Conservation (phyloP, 2,797 vertebrate species). For the Todus mexicanus region DNA sequence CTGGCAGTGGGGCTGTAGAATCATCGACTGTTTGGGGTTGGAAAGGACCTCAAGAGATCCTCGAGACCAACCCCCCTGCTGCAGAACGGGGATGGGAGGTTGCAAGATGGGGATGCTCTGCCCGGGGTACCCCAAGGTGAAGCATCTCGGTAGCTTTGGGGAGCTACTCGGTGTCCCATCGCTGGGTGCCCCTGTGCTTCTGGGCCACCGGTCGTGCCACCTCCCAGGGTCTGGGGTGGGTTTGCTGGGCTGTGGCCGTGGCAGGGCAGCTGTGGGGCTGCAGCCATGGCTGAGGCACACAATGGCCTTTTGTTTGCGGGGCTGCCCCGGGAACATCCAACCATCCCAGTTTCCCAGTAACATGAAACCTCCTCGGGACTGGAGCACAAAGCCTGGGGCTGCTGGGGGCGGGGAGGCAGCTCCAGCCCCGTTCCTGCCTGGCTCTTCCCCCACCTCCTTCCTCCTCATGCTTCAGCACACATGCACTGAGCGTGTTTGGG, state of each 20-base stretch:
- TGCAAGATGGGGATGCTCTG: neutral
- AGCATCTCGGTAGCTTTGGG: neutral
- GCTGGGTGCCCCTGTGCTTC: neutral
- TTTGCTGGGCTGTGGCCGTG: neutral
- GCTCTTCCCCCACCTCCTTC: no score
- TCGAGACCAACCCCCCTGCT: no score
- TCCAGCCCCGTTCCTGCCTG: neutral
- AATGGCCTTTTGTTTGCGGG: slow-evolving; percentile 57
- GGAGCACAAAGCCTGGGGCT: slow-evolving; percentile 24
- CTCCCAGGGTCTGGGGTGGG: neutral
- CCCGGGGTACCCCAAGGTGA: fast-evolving
- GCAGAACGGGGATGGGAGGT: no score
- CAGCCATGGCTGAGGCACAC: neutral
- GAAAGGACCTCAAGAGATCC: no score
- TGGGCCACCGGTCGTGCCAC: neutral
- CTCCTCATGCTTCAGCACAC: fast-evolving
- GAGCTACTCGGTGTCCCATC: fast-evolving
- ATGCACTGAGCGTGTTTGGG: neutral
- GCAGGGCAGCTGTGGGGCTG: neutral
- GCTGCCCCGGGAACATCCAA: slow-evolving; percentile 41
- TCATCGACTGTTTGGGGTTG: no score
- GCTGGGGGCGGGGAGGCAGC: neutral
- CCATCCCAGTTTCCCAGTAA: slow-evolving; percentile 53
- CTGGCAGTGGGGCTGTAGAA: neutral
- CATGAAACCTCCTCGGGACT: slow-evolving; percentile 40